Evolutionary conservation across 2,888 invertebrate species (phyloP), one percentile per base, ranked within the genome.

Genomic region (Spisula solida): DNA sequence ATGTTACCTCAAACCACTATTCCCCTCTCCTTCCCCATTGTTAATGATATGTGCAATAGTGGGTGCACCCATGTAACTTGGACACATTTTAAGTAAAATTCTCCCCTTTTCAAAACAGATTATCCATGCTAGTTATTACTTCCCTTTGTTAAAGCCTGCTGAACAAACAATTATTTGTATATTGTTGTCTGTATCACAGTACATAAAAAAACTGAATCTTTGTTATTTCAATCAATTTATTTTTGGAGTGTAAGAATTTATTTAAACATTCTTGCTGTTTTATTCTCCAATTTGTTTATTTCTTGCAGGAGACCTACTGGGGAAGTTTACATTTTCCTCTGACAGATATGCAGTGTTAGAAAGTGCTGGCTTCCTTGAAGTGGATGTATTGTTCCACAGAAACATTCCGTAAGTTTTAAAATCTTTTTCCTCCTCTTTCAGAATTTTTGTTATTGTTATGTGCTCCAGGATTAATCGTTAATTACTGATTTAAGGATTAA

Each of bases 291-390:
- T 75, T 75, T 75, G 75, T 75, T 75, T 75, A 75, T 75, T 75
- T 34, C 75, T 85, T 92, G 20, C 90, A 95, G 95, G 95, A 84
- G 95, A 96, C 81, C 87, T 95, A 60, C 89, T 93, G 82, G 96
- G 96, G 55, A 96, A 96, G 92, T 96, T 96, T 90, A 96, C 96
- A 16, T 96, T 96, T 90, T 93, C 95, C n/a, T 94, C 96, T 6
- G 95, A 95, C 70, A 94, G 95, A 84, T 96, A 96, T 90, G 95
- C 95, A 29, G 96, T 96, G 20, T 92, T 96, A 90, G 96, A 96
- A 88, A 96, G 96, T 93, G 94, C 95, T 18, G 96, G 96, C 1
- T 91, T 93, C 31, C 85, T 96, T n/a, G 94, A 95, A 56, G 91
- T 96, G 12, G 96, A 96, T 87, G 92, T 96, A 10, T 91, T 96